Percentiles rank a stretch among this genome's conserved stretches.
Evolutionary conservation across 2,797 vertebrate species (phyloP).

Genomic region (Sebastes paucispinis): DNA sequence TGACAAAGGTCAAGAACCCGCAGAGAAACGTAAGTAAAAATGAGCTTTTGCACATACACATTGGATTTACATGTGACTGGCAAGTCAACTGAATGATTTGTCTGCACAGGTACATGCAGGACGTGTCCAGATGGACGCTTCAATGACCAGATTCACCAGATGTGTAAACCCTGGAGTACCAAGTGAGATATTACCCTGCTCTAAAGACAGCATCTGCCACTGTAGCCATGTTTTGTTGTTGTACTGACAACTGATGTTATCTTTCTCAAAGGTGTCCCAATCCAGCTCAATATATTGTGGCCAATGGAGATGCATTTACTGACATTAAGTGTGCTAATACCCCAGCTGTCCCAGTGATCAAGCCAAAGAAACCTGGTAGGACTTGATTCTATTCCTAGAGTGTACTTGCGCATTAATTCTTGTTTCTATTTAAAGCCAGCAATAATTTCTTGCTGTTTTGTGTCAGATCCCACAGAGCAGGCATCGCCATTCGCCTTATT

Average conservation of each 20-base stretch:
- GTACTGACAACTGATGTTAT: not conserved
- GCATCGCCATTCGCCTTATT: not conserved
- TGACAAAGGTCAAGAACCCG: slow-evolving; percentile 68
- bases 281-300: slow-evolving; percentile 6
- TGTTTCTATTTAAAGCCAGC: not conserved
- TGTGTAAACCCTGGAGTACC: slow-evolving; percentile 73
- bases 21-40: slow-evolving; percentile 54
- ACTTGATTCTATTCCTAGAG: not conserved
- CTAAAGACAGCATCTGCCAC: not conserved
- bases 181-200: slow-evolving; percentile 52
- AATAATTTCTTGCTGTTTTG: not conserved
- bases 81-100: not conserved
- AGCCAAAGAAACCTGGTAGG: not conserved
- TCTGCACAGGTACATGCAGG: slow-evolving; percentile 71
- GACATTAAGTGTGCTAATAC: slow-evolving; percentile 61
- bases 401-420: not conserved
- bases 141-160: slow-evolving; percentile 71
- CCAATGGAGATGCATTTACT: slow-evolving; percentile 36
- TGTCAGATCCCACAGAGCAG: not conserved
- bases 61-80: not conserved
- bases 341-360: rapidly evolving
- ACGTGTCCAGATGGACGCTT: slow-evolving; percentile 75
- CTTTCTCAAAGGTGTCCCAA: slow-evolving; percentile 66
- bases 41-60: not conserved
- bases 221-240: not conserved